These are phyloP conservation scores for Hiodon tergisus DNA, from an alignment of 2,113 vertebrate genomes.

Conservation along the genomic window DNA sequence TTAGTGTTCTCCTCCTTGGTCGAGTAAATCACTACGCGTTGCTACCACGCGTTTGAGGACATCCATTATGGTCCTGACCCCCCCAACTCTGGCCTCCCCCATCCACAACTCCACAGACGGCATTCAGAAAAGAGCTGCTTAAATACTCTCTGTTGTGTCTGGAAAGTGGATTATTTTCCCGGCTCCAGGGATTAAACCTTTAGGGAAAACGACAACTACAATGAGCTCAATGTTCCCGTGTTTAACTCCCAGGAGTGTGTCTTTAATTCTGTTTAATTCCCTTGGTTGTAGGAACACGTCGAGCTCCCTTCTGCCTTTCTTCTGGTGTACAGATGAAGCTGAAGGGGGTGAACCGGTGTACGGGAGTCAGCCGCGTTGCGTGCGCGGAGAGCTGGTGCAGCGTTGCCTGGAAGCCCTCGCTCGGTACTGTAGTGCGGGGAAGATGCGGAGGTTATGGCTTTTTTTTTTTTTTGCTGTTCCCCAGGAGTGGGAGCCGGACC, in stretches of 20 bases:
- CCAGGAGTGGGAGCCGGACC: constrained; percentile 67
- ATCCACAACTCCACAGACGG: neutral
- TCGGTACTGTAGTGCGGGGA: too few species aligned
- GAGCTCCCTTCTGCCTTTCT: neutral
- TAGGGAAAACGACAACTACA: constrained; percentile 5
- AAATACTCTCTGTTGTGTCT: constrained; percentile 16
- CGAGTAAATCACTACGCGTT: neutral
- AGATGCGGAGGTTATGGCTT: neutral
- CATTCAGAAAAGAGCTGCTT: neutral
- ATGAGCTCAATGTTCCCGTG: neutral
- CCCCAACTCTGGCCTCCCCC: neutral
- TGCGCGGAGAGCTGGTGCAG: neutral
- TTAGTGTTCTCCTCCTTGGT: neutral
- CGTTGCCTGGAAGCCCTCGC: too few species aligned
- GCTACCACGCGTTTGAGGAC: neutral
- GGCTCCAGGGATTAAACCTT: neutral
- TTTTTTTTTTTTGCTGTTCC: neutral
- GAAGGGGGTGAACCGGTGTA: neutral
- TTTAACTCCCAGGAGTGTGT: constrained; percentile 3
- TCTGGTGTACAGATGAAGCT: neutral
- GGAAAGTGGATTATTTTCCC: constrained; percentile 11
- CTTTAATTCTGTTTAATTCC: neutral
- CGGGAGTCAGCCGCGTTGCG: neutral
- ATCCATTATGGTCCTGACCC: neutral
- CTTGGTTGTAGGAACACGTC: neutral